Base-by-base conservation (phyloP, 2,888 invertebrate species). In the Acronicta aceris region DNA sequence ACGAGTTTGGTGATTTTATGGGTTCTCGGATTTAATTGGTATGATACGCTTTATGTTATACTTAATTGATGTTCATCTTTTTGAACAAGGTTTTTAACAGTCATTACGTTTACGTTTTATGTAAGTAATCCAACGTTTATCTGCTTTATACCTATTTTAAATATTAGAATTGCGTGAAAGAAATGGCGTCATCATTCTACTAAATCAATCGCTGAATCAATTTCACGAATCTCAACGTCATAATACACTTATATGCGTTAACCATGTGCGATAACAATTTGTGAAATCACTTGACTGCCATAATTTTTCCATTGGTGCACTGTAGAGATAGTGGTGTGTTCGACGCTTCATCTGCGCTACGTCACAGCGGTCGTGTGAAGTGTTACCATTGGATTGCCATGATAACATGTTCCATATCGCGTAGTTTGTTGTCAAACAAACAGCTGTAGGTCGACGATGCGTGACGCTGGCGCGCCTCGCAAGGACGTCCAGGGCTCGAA, bases 401-500 rank as follows among this genome's bases (percentile, higher is more conserved):
- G 79, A 79, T 80, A 81, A 81, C 78, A 78, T 74, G 74, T 76
- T 70, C 66, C 71, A 76, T 82, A 85, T 83, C 79, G 74, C 71
- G 59, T 59, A 75, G 85, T 87, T 90, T 90, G 89, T 90, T 91
- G 88, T 90, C 84, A 91, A 90, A 91, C 89, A 89, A 89, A 88
- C 88, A 86, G 85, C 87, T 88, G 87, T 82, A 60, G 77, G 78
- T 74, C 76, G 84, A 60, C 83, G 82, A 78, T 82, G 88, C 90
- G 86, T 90, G 88, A 87, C 89, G 82, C 73, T 77, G 85, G 82
- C 86, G 86, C 86, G 85, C 85, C 86, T 74, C 63, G 81, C 90
- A 90, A 91, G 91, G 90, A 90, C 90, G 84, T 65, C 76, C 70
- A 81, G 79, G 79, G 76, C 76, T 81, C 63, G 71, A 87, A 89